Base-by-base conservation (phyloP, 1,140 invertebrate genomes). In the Polyergus mexicanus region DNA sequence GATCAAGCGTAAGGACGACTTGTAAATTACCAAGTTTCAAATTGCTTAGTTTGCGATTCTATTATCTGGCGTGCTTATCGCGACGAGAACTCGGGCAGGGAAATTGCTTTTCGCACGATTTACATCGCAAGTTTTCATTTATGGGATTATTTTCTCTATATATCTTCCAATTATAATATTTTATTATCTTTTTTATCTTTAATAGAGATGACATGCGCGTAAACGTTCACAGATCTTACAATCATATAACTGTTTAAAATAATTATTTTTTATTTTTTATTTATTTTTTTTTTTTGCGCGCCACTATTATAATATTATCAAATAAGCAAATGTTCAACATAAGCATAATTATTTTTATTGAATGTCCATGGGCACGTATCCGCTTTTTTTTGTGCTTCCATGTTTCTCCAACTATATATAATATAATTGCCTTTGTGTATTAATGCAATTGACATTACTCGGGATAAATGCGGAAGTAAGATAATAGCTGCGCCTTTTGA, bases 381-480 rank as follows among this genome's bases (percentile, higher is more conserved):
- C 11, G 5, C 2, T 7, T 32, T 69, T 32, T 11, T 38, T 72
- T 22, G 13, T 13, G 28, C 44, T 13, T n/a, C n/a, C n/a, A n/a
- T n/a, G n/a, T 74, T 60, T 83, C 62, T 32, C 1, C 35, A 22
- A 25, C 4, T 60, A 47, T 51, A 19, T 51, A 51, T 51, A 51
- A 51, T 74, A 51, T 74, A 74, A 83, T 72, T 72, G n/a, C 38
- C 62, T 41, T 74, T 19, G 68, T 51, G 16, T 51, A 51, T 51
- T 41, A 72, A 35, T 71, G 28, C 78, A 83, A 83, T 83, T 83
- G 78, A 74, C 68, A 66, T 83, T 81, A 72, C 16, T 10, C 66
- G 22, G 54, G 28, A 72, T 83, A 83, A 83, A 74, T 22, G 63
- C 25, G 54, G 78, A 83, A 83, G 47, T 83, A 83, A 83, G 78